Base-by-base conservation (phyloP, 1,140 invertebrate genomes). In the Sycophaga agraensis region DNA sequence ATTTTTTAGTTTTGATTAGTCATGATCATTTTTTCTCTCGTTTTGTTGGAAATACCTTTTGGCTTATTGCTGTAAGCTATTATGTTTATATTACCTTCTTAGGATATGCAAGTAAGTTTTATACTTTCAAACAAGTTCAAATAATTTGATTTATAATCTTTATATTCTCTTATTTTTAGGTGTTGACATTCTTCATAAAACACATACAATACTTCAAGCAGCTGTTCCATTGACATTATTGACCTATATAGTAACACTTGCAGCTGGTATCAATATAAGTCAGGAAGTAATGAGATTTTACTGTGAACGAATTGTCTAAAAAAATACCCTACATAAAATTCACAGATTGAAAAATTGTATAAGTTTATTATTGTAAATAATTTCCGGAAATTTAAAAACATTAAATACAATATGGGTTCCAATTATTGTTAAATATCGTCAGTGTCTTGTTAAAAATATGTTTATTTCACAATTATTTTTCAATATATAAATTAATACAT, bases 61-160 rank as follows among this genome's bases (percentile, higher is more conserved):
- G 96, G 96, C 83, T 98, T 16, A 85, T 96, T 53, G 94, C 93
- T 28, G 81, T 93, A 59, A 83, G 88, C 59, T 99, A 99, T 78
- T 99, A 99, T 72, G 83, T 97, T 61, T 99, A 99, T 74, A 98
- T 99, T 65, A 98, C 96, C 46, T 99, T 99, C 78, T 85, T 99
- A 62, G 97, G 97, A 65, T 99, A 98, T 76, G 96, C 92, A 79
- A 93, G 93, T 96, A 79, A 89, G 90, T 86, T 70, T 43, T 26
- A n/a, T n/a, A 73, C 46, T 63, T n/a, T 50, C 21, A 34, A 34
- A 39, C 45, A 48, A 48, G 19, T 42, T 60, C 14, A 58, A 35
- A 24, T 35, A 56, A 63, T 63, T 31, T 21, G 16, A 28, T 61
- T 34, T 59, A 2, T 39, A 57, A 24, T 45, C 39, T 17, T 43